These are phyloP conservation scores for Sphaeramia orbicularis DNA, from an alignment of 2,797 vertebrate species.

Conservation along the genomic window DNA sequence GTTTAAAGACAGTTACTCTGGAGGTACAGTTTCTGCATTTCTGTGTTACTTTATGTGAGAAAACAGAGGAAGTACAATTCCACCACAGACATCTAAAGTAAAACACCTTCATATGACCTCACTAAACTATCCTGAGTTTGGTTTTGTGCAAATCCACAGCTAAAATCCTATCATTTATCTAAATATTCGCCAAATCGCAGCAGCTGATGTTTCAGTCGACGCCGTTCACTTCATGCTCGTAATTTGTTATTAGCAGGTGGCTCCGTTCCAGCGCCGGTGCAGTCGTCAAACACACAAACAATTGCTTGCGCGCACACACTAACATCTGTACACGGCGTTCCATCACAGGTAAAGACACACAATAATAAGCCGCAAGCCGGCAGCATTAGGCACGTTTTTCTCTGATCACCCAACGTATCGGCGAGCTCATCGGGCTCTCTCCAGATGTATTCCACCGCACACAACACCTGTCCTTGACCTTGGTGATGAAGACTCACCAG, in stretches of 20 bases:
- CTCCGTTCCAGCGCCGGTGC: constrained; percentile 14
- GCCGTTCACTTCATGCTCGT: constrained; percentile 40
- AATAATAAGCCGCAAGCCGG: constrained; percentile 22
- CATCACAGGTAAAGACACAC: constrained; percentile 1
- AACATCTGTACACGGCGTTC: not conserved
- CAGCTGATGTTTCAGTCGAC: constrained; percentile 37
- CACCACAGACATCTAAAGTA: not conserved
- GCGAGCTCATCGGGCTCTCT: constrained; percentile 10
- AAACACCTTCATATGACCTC: constrained; percentile 40
- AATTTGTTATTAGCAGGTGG: constrained; percentile 62
- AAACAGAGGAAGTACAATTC: not conserved
- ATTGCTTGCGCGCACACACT: not conserved
- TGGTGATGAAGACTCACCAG: constrained; percentile 29
- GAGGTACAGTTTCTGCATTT: not conserved
- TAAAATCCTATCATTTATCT: constrained; percentile 30
- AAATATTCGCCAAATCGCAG: constrained; percentile 44
- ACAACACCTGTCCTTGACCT: constrained; percentile 70
- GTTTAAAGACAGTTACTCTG: constrained; percentile 13
- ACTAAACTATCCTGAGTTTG: constrained; percentile 42
- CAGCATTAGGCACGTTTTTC: constrained; percentile 29
- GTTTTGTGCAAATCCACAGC: constrained; percentile 5
- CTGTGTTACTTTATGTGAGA: not conserved
- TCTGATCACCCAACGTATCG: constrained; percentile 25
- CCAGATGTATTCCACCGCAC: constrained; percentile 34
- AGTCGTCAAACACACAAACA: constrained; percentile 11